Evolutionary conservation across 35 echinoderm and acorn worm genomes (phyloP).

Genomic region (Acanthaster planci): DNA sequence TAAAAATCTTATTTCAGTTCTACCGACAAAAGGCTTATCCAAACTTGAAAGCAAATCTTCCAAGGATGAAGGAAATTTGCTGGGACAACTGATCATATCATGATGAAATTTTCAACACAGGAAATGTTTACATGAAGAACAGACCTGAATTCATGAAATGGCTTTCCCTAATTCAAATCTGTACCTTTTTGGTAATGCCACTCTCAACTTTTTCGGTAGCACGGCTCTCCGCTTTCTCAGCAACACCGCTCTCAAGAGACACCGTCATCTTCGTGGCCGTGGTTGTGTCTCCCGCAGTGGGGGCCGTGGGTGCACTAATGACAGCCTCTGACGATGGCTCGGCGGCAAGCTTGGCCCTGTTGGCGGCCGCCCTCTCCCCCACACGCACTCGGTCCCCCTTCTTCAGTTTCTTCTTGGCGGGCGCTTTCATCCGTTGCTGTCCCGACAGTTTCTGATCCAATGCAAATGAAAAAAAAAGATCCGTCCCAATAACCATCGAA

Average conservation of each 20-base stretch:
- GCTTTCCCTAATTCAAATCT: neutral
- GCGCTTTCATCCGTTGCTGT: constrained; percentile 13
- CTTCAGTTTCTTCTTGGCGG: constrained; percentile 53
- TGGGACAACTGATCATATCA: no score
- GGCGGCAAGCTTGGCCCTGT: constrained; percentile 19
- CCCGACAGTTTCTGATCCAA: neutral
- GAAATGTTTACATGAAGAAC: no score
- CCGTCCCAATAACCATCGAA: no score
- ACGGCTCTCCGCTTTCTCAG: neutral
- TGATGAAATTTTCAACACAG: no score
- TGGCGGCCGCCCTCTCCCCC: constrained; percentile 37
- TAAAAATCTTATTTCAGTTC: no score
- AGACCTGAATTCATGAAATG: no score
- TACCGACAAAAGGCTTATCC: no score
- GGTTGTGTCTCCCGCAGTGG: neutral
- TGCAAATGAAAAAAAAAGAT: no score
- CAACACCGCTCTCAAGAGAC: neutral
- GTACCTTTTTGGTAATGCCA: neutral
- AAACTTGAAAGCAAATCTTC: no score
- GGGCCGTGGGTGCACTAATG: neutral
- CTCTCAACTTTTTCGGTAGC: neutral
- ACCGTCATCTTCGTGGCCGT: neutral
- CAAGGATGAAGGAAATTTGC: no score
- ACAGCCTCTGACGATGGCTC: neutral
- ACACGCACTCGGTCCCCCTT: constrained; percentile 42